These are phyloP conservation scores for Siphonodentalium dalli DNA, from an alignment of 2,888 invertebrate species.

Conservation along the genomic window DNA sequence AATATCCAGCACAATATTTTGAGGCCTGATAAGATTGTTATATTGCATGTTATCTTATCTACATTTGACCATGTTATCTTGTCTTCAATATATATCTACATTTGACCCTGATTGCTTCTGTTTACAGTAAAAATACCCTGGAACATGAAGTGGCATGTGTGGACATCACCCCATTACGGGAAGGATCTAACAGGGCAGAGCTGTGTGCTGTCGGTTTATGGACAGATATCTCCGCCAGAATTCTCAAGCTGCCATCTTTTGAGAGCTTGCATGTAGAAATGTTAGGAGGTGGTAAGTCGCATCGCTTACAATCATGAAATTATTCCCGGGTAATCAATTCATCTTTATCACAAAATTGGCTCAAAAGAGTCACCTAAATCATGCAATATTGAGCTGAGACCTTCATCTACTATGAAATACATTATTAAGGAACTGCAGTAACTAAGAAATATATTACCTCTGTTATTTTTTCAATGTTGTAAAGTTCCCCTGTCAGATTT, in stretches of 20 bases:
- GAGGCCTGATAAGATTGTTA: too few relatives aligned
- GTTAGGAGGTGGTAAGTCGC: constrained; percentile 74
- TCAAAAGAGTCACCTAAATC: neutral
- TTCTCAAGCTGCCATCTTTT: constrained; percentile 82
- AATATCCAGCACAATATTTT: too few relatives aligned
- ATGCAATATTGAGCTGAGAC: too few relatives aligned
- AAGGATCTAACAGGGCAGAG: constrained; percentile 42
- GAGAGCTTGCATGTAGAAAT: constrained; percentile 84
- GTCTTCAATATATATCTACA: neutral
- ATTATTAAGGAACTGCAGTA: too few relatives aligned
- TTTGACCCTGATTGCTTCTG: too few relatives aligned
- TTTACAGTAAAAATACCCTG: constrained; percentile 69
- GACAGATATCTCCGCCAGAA: constrained; percentile 94
- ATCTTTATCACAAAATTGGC: neutral
- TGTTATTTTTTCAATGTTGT: too few relatives aligned
- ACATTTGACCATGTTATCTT: neutral
- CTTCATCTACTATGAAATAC: too few relatives aligned
- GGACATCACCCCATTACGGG: constrained; percentile 79
- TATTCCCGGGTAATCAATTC: neutral
- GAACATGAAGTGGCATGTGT: constrained; percentile 96
- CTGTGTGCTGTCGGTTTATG: constrained; percentile 92
- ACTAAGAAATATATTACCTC: too few relatives aligned
- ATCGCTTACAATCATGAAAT: neutral
- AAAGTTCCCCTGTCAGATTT: too few relatives aligned
- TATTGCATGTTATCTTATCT: too few relatives aligned